Evolutionary conservation across 2,113 vertebrate genomes (phyloP).

Genomic region (Maccullochella peelii): DNA sequence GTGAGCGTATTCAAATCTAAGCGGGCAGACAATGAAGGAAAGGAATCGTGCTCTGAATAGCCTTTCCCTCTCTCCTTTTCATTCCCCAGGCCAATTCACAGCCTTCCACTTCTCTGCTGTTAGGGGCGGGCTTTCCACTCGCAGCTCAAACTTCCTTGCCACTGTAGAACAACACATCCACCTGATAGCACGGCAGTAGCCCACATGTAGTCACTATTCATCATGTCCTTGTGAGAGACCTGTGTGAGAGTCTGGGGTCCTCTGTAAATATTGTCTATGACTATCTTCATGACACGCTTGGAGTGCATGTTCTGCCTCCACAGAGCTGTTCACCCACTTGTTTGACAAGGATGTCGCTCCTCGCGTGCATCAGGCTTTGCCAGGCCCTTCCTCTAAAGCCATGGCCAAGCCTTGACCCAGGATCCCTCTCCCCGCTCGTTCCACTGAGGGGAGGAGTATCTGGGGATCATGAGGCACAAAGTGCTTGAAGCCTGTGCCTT

Average conservation of each 20-base stretch:
- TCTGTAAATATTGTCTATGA: conserved; percentile 22
- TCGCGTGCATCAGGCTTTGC: conserved; percentile 39
- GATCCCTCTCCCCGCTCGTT: conserved; percentile 47
- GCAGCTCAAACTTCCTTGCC: conserved; percentile 67
- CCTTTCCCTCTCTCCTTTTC: conserved; percentile 72
- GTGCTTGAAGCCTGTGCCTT: conserved; percentile 73
- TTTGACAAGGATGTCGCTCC: conserved; percentile 55
- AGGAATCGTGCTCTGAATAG: conserved; percentile 85
- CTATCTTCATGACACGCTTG: conserved; percentile 22
- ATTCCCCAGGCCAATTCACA: conserved; percentile 79
- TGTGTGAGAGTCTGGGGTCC: conserved; percentile 23
- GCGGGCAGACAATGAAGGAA: conserved; percentile 82
- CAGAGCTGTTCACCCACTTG: conserved; percentile 45
- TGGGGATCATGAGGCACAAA: conserved; percentile 65
- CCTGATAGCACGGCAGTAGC: conserved; percentile 54
- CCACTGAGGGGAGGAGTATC: conserved; percentile 64
- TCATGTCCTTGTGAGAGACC: conserved; percentile 24
- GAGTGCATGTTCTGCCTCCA: conserved; percentile 21
- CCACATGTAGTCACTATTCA: conserved; percentile 47
- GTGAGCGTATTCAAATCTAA: conserved; percentile 84
- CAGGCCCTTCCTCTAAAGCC: conserved; percentile 53
- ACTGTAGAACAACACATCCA: conserved; percentile 68
- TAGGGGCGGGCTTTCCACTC: conserved; percentile 71
- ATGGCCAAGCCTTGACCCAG: conserved; percentile 61
- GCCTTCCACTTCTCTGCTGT: conserved; percentile 66